Percentiles rank a stretch among this genome's conserved stretches.
phyloP scores from a whole-genome alignment of 2,888 invertebrate species.

The Colostygia pectinataria region DNA sequence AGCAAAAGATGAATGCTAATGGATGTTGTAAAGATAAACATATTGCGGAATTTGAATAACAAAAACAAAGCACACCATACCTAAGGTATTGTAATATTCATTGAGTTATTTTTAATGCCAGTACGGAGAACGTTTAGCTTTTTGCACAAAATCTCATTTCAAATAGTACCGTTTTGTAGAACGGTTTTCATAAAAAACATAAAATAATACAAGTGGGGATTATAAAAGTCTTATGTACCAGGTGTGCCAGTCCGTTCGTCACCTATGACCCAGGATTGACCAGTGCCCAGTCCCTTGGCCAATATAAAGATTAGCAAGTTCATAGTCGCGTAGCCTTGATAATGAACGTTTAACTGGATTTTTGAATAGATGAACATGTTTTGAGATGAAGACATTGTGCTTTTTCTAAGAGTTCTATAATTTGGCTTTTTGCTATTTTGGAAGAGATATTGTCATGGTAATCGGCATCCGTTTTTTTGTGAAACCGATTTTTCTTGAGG shows the following conservation, averaged over 20 bases:
- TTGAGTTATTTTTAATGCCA: neutral
- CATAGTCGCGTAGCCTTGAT: conserved; percentile 45
- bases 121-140: conserved; percentile 10
- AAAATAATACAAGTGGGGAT: conserved; percentile 34
- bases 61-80: conserved; percentile 27
- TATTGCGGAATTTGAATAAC: conserved; percentile 24
- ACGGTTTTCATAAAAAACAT: conserved; percentile 13
- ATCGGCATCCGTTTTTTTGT: neutral
- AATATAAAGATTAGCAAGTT: conserved; percentile 60
- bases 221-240: conserved; percentile 53
- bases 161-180: conserved; percentile 24
- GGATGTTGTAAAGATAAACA: conserved; percentile 40
- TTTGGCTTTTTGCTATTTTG: neutral
- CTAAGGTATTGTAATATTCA: neutral
- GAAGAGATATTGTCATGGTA: neutral
- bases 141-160: conserved; percentile 17
- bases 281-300: conserved; percentile 49
- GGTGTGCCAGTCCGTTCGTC: conserved; percentile 71
- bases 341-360: conserved; percentile 34
- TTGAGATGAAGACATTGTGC: conserved; percentile 14
- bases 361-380: conserved; percentile 20
- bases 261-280: conserved; percentile 79
- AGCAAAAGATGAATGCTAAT: conserved; percentile 34
- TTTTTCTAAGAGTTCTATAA: neutral
- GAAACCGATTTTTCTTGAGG: neutral